Evolutionary conservation across 2,888 invertebrate species (phyloP).

Genomic region (Netelia melanura): DNA sequence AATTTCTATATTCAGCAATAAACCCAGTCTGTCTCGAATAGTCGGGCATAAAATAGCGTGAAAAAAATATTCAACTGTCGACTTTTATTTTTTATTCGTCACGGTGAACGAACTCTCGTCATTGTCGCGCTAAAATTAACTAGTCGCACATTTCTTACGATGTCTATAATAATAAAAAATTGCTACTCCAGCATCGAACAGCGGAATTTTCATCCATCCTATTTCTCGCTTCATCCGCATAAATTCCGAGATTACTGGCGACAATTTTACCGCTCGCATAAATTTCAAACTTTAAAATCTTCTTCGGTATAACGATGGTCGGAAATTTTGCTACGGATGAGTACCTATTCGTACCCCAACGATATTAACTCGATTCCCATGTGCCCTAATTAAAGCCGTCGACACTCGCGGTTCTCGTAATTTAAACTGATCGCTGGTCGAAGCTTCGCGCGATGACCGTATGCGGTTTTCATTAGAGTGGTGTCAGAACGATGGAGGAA

Average conservation of each 20-base stretch:
- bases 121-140: not conserved
- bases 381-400: constrained; percentile 57
- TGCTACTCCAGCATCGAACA: not conserved
- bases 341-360: constrained; percentile 12
- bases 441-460: constrained; percentile 34
- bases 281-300: constrained; percentile 21
- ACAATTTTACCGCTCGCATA: constrained; percentile 18
- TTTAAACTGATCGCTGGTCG: constrained; percentile 66
- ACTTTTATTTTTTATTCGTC: not conserved
- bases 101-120: not conserved
- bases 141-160: not conserved
- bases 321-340: not conserved
- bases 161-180: not conserved
- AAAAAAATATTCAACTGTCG: not conserved
- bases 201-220: constrained; percentile 3
- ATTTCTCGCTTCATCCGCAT: not conserved
- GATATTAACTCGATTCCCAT: constrained; percentile 50
- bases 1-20: not conserved
- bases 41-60: not conserved
- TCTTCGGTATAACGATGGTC: constrained; percentile 8
- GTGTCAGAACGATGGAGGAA: constrained; percentile 68
- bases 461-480: constrained; percentile 76
- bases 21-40: not conserved
- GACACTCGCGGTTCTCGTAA: constrained; percentile 51
- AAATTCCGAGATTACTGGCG: not conserved